These are phyloP conservation scores for Lycaon pictus DNA, from an alignment of 2,113 vertebrate species.

Conservation along the genomic window DNA sequence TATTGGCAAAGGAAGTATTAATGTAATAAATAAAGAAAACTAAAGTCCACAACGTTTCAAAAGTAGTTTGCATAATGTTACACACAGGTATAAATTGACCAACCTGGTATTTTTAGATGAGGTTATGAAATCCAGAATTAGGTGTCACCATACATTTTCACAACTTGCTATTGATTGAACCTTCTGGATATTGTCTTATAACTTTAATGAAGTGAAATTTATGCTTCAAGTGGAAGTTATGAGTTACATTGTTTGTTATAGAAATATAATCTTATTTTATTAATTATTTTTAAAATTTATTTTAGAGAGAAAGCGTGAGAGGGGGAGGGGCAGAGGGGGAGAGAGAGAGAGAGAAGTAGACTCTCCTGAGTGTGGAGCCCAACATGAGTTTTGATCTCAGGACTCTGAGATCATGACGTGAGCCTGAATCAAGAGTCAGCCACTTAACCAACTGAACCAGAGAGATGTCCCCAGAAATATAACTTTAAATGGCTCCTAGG, in stretches of 20 bases:
- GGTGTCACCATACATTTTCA: not conserved
- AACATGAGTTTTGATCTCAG: not conserved
- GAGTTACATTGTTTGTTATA: not conserved
- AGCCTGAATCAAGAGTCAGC: not conserved
- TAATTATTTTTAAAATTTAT: not conserved
- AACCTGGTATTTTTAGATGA: not conserved
- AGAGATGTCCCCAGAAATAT: not conserved
- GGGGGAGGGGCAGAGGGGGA: not conserved
- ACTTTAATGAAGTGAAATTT: not conserved
- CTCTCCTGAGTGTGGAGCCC: not conserved
- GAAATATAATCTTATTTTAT: constrained; percentile 17
- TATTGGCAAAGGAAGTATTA: not conserved
- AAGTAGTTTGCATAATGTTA: not conserved
- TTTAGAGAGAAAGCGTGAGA: not conserved
- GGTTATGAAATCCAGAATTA: not conserved
- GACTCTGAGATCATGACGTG: not conserved
- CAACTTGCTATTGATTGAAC: not conserved
- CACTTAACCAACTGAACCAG: not conserved
- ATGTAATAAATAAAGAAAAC: not conserved
- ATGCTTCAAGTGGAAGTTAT: not conserved
- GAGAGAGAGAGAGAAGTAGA: not conserved
- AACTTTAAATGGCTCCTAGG: not conserved
- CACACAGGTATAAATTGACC: not conserved
- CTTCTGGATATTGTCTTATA: not conserved
- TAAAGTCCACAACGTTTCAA: not conserved